Evolutionary conservation across 1,140 invertebrate species (phyloP).

Genomic region (Cryptotermes secundus): DNA sequence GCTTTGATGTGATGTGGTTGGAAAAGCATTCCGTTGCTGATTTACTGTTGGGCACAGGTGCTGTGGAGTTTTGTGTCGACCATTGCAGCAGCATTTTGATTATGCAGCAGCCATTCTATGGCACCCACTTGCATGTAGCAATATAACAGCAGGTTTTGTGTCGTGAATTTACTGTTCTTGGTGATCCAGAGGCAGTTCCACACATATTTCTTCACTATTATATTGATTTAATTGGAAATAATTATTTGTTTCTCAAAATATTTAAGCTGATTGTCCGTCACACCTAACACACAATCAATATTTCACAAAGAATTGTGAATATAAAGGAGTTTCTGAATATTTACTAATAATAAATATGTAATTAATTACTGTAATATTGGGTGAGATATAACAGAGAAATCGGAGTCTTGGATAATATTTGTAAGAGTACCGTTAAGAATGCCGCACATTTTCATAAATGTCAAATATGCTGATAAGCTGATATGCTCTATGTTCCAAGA

Average conservation of each 20-base stretch:
- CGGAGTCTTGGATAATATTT: too few species aligned
- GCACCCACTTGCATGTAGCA: background rate
- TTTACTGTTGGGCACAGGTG: slow-evolving; percentile 3
- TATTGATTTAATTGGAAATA: background rate
- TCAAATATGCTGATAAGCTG: too few species aligned
- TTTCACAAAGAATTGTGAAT: background rate
- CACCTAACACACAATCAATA: background rate
- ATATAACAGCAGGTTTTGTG: background rate
- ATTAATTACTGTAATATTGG: background rate
- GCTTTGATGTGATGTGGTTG: background rate
- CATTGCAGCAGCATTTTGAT: too few species aligned
- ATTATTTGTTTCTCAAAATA: background rate
- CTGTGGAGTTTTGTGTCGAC: background rate
- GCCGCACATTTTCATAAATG: too few species aligned
- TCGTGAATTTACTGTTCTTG: background rate
- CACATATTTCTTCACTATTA: background rate
- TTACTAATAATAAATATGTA: background rate
- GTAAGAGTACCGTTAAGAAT: too few species aligned
- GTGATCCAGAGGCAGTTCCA: background rate
- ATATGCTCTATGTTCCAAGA: too few species aligned
- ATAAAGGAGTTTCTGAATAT: background rate
- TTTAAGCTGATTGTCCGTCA: background rate
- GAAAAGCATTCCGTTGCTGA: background rate
- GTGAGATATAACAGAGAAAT: background rate
- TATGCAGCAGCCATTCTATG: background rate